Evolutionary conservation across 1,140 invertebrate species (phyloP).

Genomic region (Plutomurus gul): DNA sequence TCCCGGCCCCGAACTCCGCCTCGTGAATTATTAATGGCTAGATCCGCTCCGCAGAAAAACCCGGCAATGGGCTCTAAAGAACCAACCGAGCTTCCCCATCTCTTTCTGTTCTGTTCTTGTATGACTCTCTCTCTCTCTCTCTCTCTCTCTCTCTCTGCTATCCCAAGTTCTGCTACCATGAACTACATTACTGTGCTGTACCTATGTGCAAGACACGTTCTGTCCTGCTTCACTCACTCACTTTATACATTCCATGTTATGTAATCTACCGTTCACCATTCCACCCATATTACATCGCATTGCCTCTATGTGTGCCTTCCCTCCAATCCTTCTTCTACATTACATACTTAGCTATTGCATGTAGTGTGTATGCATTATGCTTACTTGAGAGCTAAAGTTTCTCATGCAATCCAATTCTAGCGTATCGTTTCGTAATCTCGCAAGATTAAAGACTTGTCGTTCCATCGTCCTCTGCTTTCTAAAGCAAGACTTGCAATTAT

Average conservation of each 20-base stretch:
- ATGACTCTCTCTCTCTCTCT: neutral
- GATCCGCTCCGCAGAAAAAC: slow-evolving; percentile 47
- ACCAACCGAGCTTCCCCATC: slow-evolving; percentile 25
- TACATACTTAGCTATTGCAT: no score
- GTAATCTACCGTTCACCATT: no score
- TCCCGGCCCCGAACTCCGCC: slow-evolving; percentile 50
- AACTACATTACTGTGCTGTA: neutral
- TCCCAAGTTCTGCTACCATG: neutral
- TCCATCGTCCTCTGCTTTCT: neutral
- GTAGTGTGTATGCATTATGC: no score
- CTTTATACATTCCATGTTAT: no score
- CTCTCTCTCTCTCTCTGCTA: neutral
- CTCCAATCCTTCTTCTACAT: neutral
- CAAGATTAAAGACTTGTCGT: neutral
- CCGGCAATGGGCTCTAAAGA: slow-evolving; percentile 43
- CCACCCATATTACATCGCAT: no score
- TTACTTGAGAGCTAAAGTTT: neutral
- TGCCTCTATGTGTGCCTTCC: no score
- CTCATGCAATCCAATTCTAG: neutral
- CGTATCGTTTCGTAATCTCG: no score
- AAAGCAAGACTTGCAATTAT: neutral
- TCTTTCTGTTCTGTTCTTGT: neutral
- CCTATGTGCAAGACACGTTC: no score
- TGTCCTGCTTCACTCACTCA: no score
- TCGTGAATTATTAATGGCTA: slow-evolving; percentile 52